A percentile compares a stretch with the other conserved stretches of the same genome.
phyloP scores from a whole-genome alignment of 2,888 invertebrate genomes.

The Tortricodes alternella region DNA sequence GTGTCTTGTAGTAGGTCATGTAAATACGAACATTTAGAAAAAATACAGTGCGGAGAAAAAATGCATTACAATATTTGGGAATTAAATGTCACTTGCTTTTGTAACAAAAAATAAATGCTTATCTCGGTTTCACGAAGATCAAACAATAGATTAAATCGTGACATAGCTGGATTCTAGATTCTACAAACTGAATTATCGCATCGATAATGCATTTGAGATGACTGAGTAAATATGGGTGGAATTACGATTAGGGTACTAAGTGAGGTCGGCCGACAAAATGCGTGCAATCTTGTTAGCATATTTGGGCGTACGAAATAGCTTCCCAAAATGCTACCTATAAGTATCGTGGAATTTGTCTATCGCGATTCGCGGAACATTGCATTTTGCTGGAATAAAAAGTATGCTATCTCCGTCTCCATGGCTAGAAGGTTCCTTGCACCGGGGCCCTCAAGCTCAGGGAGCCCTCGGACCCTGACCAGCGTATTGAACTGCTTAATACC shows the following conservation, averaged over 20 bases:
- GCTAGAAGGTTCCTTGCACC: too few relatives aligned
- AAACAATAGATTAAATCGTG: constrained; percentile 37
- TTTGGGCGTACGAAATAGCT: constrained; percentile 22
- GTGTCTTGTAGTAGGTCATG: constrained; percentile 7
- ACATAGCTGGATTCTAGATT: constrained; percentile 36
- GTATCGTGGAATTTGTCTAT: too few relatives aligned
- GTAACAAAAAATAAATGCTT: constrained; percentile 4
- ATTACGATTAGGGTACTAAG: constrained; percentile 45
- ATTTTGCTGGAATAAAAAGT: too few relatives aligned
- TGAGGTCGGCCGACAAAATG: constrained; percentile 51
- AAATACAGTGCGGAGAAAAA: constrained; percentile 10
- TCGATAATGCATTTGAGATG: constrained; percentile 49
- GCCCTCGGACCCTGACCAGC: too few relatives aligned
- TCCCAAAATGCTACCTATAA: too few relatives aligned
- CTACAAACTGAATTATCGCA: constrained; percentile 33
- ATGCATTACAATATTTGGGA: constrained; percentile 23
- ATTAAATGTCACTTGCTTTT: constrained; percentile 13
- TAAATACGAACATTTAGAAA: not conserved
- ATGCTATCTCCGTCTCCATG: too few relatives aligned
- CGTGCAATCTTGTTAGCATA: constrained; percentile 36
- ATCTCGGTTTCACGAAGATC: constrained; percentile 7
- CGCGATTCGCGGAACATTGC: too few relatives aligned
- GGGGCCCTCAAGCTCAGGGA: too few relatives aligned
- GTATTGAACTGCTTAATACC: too few relatives aligned
- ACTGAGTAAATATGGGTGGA: constrained; percentile 52